Evolutionary conservation across 2,888 invertebrate genomes (phyloP), one percentile per base, ranked within the genome.

Genomic region (Plebejus melissa): DNA sequence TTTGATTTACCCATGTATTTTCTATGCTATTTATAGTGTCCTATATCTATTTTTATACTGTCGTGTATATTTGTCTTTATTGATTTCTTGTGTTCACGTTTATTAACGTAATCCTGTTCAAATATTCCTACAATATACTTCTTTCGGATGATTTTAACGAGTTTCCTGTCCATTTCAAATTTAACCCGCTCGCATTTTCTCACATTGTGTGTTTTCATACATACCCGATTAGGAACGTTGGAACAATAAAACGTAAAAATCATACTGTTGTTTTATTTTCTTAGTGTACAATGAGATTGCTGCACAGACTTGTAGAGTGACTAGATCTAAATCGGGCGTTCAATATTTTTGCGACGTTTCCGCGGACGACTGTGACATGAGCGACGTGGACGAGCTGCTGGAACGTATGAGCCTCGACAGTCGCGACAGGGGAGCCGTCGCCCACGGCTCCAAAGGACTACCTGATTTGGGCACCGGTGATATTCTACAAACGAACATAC

Each of bases 401-500:
- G 87, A 82, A 0, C 90, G 83, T 50, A 93, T 90, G 69, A 93
- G 83, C 2, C 86, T 85, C 0, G 92, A 92, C 6, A 93, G 83
- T 4, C 88, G 83, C 0, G 91, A 90, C 28, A 93, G 82, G 0
- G 90, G 85, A 0, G 92, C 92, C 1, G 93, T 93, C 7, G 93
- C 93, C 93, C 93, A 93, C 0, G 87, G 93, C 79, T 91, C 88
- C 71, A 93, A 80, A 0, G 92, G 93, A 77, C 90, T 92, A 22
- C 87, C 87, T 2, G 86, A 75, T 60, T 87, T 86, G 0, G 83
- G 81, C 1, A 86, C 85, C 28, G 90, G 93, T 4, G 91, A 91
- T 75, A 93, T 84, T 77, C 93, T 93, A 76, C 36, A 77, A 79
- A 70, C 32, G 9, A 36, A 13, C 11, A 16, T 32, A 65, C 65